phyloP scores from a whole-genome alignment of 2,888 invertebrate genomes.

The Drosophila histrio region DNA sequence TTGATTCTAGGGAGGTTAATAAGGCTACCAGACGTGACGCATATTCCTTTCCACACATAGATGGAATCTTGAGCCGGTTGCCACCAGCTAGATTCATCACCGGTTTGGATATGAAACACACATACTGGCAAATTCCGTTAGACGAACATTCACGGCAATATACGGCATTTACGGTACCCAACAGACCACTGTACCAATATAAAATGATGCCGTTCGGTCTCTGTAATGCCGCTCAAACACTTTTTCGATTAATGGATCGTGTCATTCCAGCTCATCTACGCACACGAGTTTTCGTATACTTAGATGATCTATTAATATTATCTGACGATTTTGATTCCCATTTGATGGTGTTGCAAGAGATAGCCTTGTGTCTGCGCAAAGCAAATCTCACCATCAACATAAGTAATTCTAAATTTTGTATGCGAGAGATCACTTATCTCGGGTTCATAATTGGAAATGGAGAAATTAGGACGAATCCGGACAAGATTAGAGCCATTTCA shows the following conservation, averaged over 20 bases:
- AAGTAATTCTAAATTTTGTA: slow-evolving; percentile 1
- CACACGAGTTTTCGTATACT: neutral
- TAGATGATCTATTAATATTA: no score
- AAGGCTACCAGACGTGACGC: slow-evolving; percentile 51
- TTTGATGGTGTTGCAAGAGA: no score
- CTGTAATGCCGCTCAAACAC: neutral
- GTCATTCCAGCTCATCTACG: slow-evolving; percentile 22
- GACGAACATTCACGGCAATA: slow-evolving; percentile 14
- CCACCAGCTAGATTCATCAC: slow-evolving; percentile 27
- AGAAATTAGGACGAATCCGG: slow-evolving; percentile 1
- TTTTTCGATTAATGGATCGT: neutral
- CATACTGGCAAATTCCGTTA: slow-evolving; percentile 39
- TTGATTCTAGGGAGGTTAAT: no score
- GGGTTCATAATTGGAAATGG: neutral
- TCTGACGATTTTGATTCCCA: no score
- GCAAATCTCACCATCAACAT: no score
- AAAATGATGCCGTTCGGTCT: neutral
- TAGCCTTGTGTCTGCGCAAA: no score
- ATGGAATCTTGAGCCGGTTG: slow-evolving; percentile 34
- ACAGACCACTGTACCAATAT: slow-evolving; percentile 44
- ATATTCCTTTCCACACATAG: slow-evolving; percentile 37
- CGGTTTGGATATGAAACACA: slow-evolving; percentile 36
- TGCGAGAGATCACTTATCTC: neutral
- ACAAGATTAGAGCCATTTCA: slow-evolving; percentile 1
- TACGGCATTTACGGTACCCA: slow-evolving; percentile 41